A percentile compares a stretch with the other conserved stretches of the same genome.
Conservation (phyloP, 2,113 vertebrate genomes). For the Nettapus auritus region DNA sequence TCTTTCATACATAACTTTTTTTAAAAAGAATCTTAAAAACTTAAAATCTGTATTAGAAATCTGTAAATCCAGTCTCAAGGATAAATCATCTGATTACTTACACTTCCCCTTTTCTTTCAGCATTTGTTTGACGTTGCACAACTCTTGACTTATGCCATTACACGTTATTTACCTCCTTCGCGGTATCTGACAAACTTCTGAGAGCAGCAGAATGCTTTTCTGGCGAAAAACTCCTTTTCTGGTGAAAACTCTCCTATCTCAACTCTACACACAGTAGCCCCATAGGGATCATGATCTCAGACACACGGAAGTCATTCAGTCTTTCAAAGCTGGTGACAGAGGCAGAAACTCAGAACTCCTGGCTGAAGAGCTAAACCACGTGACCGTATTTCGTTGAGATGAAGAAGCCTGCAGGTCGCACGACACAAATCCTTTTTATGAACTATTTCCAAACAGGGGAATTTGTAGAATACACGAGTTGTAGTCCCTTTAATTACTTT, state of each 20-base stretch:
- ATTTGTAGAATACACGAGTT: background rate
- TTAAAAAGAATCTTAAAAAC: background rate
- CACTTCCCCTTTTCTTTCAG: background rate
- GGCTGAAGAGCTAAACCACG: background rate
- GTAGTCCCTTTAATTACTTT: background rate
- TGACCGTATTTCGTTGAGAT: background rate
- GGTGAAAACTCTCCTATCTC: background rate
- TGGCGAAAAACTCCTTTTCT: background rate
- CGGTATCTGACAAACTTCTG: background rate
- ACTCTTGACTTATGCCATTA: background rate
- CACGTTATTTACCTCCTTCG: background rate
- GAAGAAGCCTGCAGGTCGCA: background rate
- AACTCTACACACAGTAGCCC: background rate
- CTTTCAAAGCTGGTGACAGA: background rate
- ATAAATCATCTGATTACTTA: background rate
- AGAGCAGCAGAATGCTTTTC: background rate
- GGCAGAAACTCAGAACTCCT: background rate
- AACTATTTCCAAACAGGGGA: background rate
- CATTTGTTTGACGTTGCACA: background rate
- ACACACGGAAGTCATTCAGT: background rate
- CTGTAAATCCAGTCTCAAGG: background rate
- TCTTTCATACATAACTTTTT: no score
- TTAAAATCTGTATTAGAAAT: background rate
- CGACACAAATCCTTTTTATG: background rate
- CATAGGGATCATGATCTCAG: background rate